Conservation (phyloP, 2,888 invertebrate genomes). For the Cheilosia impressa region DNA sequence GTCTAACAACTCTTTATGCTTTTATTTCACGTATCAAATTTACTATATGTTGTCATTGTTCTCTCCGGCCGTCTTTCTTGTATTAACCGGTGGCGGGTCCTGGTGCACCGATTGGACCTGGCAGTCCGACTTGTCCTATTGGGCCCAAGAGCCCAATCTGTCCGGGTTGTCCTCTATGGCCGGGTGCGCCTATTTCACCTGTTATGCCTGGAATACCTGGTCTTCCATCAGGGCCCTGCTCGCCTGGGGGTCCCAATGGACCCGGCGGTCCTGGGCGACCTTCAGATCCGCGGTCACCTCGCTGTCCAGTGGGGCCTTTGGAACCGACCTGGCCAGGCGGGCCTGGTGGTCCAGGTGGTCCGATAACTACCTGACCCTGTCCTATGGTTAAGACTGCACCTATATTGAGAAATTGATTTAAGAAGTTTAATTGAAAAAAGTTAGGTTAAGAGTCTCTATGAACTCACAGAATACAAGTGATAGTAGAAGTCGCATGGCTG, state of each 20-base stretch:
- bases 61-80: no score
- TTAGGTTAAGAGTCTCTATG: no score
- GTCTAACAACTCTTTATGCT: no score
- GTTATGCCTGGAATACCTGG: slow-evolving; percentile 48
- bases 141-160: slow-evolving; percentile 56
- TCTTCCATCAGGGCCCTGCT: slow-evolving; percentile 54
- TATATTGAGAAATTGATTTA: no score
- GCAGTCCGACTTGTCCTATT: slow-evolving; percentile 31
- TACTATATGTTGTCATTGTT: no score
- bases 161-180: slow-evolving; percentile 45
- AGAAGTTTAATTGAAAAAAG: no score
- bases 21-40: no score
- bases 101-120: slow-evolving; percentile 19
- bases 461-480: slow-evolving; percentile 55
- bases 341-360: slow-evolving; percentile 72
- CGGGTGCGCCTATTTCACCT: slow-evolving; percentile 25
- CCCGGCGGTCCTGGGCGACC: slow-evolving; percentile 56
- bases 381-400: no score
- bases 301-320: slow-evolving; percentile 42
- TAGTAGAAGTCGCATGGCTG: slow-evolving; percentile 53
- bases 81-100: slow-evolving; percentile 3
- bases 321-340: slow-evolving; percentile 55
- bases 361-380: slow-evolving; percentile 16
- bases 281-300: slow-evolving; percentile 55
- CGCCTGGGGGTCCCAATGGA: slow-evolving; percentile 50